A percentile compares a stretch with the other conserved stretches of the same genome.
Conservation (phyloP, 1,140 invertebrate species). For the Sycophila sp. region DNA sequence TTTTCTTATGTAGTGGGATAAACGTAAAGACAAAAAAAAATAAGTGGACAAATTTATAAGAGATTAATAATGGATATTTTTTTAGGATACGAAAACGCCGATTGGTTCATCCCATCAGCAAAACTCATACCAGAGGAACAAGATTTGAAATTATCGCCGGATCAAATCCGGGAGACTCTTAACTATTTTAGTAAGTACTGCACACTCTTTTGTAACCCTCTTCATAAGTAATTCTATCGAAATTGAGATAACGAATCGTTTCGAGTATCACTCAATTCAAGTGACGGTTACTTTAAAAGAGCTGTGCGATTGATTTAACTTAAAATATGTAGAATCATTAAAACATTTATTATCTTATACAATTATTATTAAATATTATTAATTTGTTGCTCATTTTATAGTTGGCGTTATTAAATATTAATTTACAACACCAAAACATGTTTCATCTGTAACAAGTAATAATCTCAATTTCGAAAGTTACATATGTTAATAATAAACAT, state of each 20-base stretch:
- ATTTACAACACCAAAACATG: neutral
- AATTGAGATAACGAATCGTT: conserved; percentile 7
- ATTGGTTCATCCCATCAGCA: conserved; percentile 92
- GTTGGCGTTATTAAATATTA: neutral
- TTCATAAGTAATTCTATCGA: conserved; percentile 4
- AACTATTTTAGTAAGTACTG: conserved; percentile 95
- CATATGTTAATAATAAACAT: too few species aligned
- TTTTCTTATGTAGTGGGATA: neutral
- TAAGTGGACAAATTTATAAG: neutral
- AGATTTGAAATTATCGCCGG: conserved; percentile 87
- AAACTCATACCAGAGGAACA: conserved; percentile 77
- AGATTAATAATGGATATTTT: conserved; percentile 48
- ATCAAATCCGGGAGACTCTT: conserved; percentile 94
- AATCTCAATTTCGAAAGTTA: neutral
- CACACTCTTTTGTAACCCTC: neutral
- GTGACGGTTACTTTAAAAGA: neutral
- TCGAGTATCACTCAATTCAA: neutral
- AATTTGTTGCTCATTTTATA: neutral
- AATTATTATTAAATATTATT: neutral
- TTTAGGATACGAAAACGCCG: conserved; percentile 90
- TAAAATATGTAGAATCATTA: too few species aligned
- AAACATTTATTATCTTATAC: neutral
- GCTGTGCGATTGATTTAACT: neutral
- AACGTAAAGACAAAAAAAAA: neutral
- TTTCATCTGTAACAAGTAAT: neutral